phyloP scores from a whole-genome alignment of 1,140 invertebrate genomes.

The Penaeus vannamei region DNA sequence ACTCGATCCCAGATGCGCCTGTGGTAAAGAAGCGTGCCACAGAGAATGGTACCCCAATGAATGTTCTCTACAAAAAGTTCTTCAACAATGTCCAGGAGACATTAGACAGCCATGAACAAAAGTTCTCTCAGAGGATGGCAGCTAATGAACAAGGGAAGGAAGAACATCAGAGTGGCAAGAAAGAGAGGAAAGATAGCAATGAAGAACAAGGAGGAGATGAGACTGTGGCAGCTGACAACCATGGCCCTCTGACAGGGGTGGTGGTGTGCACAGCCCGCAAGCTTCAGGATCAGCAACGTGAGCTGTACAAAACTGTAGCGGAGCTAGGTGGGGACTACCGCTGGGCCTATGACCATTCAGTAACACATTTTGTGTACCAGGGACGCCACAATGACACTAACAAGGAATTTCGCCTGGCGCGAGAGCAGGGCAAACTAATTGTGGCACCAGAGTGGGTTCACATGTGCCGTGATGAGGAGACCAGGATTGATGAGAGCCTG shows the following conservation, averaged over 20 bases:
- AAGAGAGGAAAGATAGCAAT: slow-evolving; percentile 18
- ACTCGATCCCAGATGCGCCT: slow-evolving; percentile 46
- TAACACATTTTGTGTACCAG: slow-evolving; percentile 74
- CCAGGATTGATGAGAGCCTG: slow-evolving; percentile 71
- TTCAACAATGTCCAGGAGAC: slow-evolving; percentile 64
- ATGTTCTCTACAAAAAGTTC: slow-evolving; percentile 64
- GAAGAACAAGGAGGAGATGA: background rate
- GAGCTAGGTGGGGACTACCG: slow-evolving; percentile 73
- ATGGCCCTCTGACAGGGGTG: slow-evolving; percentile 71
- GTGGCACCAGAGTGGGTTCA: slow-evolving; percentile 74
- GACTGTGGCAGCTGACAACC: slow-evolving; percentile 47
- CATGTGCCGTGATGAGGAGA: slow-evolving; percentile 72
- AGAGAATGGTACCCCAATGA: background rate
- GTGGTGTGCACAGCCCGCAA: slow-evolving; percentile 72
- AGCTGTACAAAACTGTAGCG: slow-evolving; percentile 71
- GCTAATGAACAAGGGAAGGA: slow-evolving; percentile 9
- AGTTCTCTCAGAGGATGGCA: background rate
- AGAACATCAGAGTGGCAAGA: background rate
- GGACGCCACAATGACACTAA: slow-evolving; percentile 72
- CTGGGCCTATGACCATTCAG: slow-evolving; percentile 70
- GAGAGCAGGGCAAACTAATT: slow-evolving; percentile 72
- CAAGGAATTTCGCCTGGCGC: slow-evolving; percentile 72
- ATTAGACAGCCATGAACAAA: slow-evolving; percentile 51
- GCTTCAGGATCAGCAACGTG: slow-evolving; percentile 71
- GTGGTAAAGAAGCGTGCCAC: background rate